These are phyloP conservation scores for Urophycis tenuis DNA, from an alignment of 2,797 vertebrate species.

Conservation along the genomic window DNA sequence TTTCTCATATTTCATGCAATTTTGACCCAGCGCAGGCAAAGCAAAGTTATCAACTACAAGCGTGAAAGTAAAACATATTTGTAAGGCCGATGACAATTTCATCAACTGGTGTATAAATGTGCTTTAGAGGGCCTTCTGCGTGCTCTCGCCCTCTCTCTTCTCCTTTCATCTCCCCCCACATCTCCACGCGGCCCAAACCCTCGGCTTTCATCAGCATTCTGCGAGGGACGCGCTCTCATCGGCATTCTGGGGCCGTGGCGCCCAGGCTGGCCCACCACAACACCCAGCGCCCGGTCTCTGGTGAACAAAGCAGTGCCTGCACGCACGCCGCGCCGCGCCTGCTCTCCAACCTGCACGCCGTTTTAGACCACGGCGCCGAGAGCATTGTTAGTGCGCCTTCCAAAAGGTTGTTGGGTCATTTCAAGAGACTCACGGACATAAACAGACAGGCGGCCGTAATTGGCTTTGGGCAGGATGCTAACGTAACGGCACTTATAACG, in stretches of 20 bases:
- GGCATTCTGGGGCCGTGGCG: neutral
- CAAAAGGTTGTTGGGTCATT: constrained; percentile 34
- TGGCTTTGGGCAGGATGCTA: constrained; percentile 34
- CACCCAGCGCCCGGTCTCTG: neutral
- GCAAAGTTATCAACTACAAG: neutral
- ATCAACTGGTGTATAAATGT: neutral
- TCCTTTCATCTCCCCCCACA: neutral
- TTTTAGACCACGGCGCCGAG: constrained; percentile 17
- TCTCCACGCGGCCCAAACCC: neutral
- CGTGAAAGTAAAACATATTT: neutral
- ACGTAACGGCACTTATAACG: constrained; percentile 26
- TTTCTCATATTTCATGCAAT: neutral
- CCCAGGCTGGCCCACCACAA: neutral
- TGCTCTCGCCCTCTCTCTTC: neutral
- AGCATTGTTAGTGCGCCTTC: constrained; percentile 26
- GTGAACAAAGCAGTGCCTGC: neutral
- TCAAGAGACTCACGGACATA: constrained; percentile 23
- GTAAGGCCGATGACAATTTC: neutral
- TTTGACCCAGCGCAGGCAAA: neutral
- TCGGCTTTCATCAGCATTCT: neutral
- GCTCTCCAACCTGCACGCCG: constrained; percentile 15
- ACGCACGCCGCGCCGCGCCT: neutral
- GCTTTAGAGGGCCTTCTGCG: neutral
- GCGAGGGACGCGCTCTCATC: neutral
- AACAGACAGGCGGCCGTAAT: constrained; percentile 24